Evolutionary conservation across 2,888 invertebrate genomes (phyloP).

Genomic region (Trichacis sp.): DNA sequence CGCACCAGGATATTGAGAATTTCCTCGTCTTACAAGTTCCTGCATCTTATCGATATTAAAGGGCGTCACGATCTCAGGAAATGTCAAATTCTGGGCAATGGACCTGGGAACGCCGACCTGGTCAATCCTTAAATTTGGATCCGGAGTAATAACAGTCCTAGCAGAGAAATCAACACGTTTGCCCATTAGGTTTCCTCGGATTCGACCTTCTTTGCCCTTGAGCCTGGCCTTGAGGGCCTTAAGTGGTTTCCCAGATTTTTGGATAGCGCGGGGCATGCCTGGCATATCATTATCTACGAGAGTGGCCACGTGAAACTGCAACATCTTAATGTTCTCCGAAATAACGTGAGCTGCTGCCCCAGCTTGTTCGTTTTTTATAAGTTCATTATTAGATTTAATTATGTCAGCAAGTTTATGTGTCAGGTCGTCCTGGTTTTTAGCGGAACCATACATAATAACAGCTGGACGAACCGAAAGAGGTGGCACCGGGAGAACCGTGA

Average conservation of each 20-base stretch:
- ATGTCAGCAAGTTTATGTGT: conserved; percentile 99
- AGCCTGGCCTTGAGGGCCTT: conserved; percentile 97
- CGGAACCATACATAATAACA: conserved; percentile 99
- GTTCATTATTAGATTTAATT: conserved; percentile 97
- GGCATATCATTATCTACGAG: conserved; percentile 99
- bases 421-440: conserved; percentile 98
- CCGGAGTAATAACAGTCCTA: conserved; percentile 97
- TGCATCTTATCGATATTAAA: conserved; percentile 97
- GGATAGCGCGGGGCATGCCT: conserved; percentile 96
- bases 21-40: conserved; percentile 94
- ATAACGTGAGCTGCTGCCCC: conserved; percentile 98
- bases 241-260: conserved; percentile 98
- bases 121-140: conserved; percentile 93
- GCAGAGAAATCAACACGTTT: conserved; percentile 99
- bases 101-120: conserved; percentile 98
- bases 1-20: conserved; percentile 98
- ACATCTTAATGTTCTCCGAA: conserved; percentile 95
- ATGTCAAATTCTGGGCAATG: conserved; percentile 98
- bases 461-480: conserved; percentile 96
- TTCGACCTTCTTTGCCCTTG: conserved; percentile 99
- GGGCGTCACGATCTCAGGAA: conserved; percentile 98
- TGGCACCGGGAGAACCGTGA: conserved; percentile 97
- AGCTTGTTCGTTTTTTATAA: conserved; percentile 93
- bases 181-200: conserved; percentile 99
- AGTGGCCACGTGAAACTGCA: conserved; percentile 99